Percentiles rank a stretch among this genome's conserved stretches.
Conservation (phyloP, 2,113 vertebrate genomes). For the Ammodytes marinus region DNA sequence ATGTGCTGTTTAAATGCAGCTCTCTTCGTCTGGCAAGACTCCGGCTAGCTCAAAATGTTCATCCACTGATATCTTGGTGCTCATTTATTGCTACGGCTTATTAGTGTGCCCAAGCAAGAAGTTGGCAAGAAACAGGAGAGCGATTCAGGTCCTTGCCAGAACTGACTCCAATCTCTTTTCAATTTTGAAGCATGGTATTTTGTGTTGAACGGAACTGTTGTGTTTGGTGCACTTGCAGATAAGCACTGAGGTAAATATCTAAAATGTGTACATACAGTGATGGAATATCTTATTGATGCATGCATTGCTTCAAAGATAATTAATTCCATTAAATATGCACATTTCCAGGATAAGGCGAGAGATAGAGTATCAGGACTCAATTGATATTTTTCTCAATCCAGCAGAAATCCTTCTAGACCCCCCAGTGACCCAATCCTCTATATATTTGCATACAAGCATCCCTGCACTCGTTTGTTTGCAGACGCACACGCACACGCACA, state of each 20-base stretch:
- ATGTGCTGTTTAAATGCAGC: slow-evolving; percentile 57
- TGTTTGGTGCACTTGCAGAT: slow-evolving; percentile 29
- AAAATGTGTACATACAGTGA: neutral
- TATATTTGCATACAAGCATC: neutral
- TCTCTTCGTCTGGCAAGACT: slow-evolving; percentile 34
- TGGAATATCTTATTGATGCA: slow-evolving; percentile 25
- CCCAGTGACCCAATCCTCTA: slow-evolving; percentile 43
- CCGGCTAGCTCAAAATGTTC: slow-evolving; percentile 32
- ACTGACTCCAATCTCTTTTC: slow-evolving; percentile 26
- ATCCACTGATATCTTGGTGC: neutral
- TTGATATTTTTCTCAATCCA: slow-evolving; percentile 63
- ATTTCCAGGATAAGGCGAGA: slow-evolving; percentile 33
- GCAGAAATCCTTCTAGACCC: slow-evolving; percentile 46
- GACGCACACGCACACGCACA: slow-evolving; percentile 8
- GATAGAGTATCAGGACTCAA: slow-evolving; percentile 18
- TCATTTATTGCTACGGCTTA: slow-evolving; percentile 49
- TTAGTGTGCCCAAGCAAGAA: slow-evolving; percentile 14
- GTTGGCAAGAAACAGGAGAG: slow-evolving; percentile 12
- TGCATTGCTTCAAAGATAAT: slow-evolving; percentile 18
- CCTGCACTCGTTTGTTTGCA: no score
- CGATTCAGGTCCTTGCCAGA: slow-evolving; percentile 17
- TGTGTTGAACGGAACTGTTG: slow-evolving; percentile 23
- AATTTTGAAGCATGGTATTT: slow-evolving; percentile 24
- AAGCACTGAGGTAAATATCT: neutral
- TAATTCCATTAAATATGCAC: slow-evolving; percentile 47